Percentiles rank a stretch among this genome's conserved stretches.
These are phyloP conservation scores for Bombycilla garrulus DNA, from an alignment of 2,113 vertebrate species.

Conservation along the genomic window DNA sequence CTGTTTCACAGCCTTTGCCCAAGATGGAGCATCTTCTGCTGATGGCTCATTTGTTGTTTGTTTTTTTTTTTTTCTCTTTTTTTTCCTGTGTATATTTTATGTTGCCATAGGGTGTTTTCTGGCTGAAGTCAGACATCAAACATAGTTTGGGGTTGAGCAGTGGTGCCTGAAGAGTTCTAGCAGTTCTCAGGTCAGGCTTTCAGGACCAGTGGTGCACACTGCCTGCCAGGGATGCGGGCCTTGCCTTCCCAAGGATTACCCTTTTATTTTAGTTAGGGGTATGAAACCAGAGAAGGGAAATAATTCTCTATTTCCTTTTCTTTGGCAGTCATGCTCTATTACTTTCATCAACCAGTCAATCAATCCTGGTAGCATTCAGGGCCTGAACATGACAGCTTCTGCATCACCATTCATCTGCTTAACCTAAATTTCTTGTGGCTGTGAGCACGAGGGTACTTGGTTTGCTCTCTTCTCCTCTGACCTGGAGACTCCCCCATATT, in stretches of 20 bases:
- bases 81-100: neutral
- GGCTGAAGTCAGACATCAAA: neutral
- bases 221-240: neutral
- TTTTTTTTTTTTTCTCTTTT: fast-evolving
- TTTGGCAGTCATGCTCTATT: neutral
- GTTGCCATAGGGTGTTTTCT: neutral
- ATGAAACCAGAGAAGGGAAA: neutral
- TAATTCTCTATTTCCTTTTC: neutral
- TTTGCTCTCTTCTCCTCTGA: neutral
- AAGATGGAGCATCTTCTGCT: neutral
- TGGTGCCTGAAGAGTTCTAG: neutral
- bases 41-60: neutral
- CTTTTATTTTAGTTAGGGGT: neutral
- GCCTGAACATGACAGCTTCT: neutral
- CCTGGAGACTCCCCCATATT: fast-evolving
- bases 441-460: neutral
- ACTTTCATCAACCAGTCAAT: neutral
- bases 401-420: fast-evolving
- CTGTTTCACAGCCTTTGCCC: neutral
- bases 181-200: neutral
- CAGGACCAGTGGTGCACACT: neutral
- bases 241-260: neutral
- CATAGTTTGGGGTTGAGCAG: neutral
- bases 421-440: neutral
- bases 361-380: neutral